Evolutionary conservation across 2,113 vertebrate genomes (phyloP).

Genomic region (Chauna torquata): DNA sequence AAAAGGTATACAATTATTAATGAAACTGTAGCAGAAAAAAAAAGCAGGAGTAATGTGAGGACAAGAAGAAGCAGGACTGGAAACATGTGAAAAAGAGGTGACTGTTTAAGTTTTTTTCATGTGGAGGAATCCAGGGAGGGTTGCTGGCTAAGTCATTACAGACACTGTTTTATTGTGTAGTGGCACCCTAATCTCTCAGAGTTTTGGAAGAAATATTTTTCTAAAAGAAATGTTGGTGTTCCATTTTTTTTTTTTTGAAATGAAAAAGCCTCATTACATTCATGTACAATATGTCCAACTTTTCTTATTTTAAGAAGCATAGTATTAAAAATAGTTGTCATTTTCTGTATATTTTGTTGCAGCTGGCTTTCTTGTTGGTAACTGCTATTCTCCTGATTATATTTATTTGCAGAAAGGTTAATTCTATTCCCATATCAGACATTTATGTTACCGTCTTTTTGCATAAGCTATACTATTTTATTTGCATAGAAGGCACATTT

Average conservation of each 20-base stretch:
- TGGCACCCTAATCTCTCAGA: neutral
- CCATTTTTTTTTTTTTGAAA: neutral
- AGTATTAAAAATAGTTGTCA: neutral
- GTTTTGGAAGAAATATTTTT: neutral
- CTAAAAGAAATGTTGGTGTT: neutral
- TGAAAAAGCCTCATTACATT: neutral
- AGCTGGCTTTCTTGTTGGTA: neutral
- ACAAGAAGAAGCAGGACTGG: neutral
- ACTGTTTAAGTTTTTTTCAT: neutral
- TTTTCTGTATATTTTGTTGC: neutral
- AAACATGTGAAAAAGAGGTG: neutral
- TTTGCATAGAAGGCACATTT: neutral
- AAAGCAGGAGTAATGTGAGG: neutral
- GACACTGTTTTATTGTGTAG: neutral
- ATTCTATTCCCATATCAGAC: neutral
- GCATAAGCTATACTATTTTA: neutral
- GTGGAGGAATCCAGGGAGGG: neutral
- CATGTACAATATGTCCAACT: neutral
- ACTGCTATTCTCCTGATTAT: neutral
- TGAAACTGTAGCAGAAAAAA: neutral
- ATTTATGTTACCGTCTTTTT: neutral
- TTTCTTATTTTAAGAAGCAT: neutral
- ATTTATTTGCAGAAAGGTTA: neutral
- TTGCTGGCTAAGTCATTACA: neutral
- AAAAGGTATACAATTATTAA: neutral